A percentile compares a stretch with the other conserved stretches of the same genome.
Conservation (phyloP, 2,797 vertebrate genomes). For the Periparus ater region DNA sequence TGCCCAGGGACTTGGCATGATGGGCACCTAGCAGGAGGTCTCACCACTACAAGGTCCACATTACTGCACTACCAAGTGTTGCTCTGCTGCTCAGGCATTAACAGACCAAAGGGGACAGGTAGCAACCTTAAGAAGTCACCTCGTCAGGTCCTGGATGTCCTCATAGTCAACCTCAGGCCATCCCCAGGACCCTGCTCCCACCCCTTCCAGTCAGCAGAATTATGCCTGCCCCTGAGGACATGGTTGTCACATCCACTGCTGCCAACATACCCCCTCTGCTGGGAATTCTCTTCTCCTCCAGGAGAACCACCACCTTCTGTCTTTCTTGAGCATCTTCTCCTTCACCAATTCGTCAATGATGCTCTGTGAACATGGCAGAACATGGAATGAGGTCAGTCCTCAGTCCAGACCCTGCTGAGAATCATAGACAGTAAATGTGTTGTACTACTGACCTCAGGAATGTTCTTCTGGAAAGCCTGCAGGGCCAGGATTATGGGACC, state of each 20-base stretch:
- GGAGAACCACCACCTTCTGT: slow-evolving; percentile 93
- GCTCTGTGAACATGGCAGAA: slow-evolving; percentile 72
- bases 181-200: not conserved
- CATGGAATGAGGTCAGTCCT: not conserved
- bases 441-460: slow-evolving; percentile 85
- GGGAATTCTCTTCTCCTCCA: slow-evolving; percentile 86
- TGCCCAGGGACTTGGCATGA: not conserved
- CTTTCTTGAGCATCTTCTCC: slow-evolving; percentile 92
- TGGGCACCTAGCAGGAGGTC: not conserved
- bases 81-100: not conserved
- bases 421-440: not conserved
- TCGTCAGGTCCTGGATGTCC: not conserved
- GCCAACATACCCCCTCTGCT: slow-evolving; percentile 75
- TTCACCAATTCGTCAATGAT: slow-evolving; percentile 85
- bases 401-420: not conserved
- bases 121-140: not conserved
- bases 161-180: not conserved
- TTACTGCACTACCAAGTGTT: not conserved
- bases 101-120: not conserved
- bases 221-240: not conserved
- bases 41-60: not conserved
- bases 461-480: slow-evolving; percentile 90
- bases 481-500: slow-evolving; percentile 93
- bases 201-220: not conserved
- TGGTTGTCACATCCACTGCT: not conserved